These are phyloP conservation scores for Synaphobranchus kaupii DNA, from an alignment of 2,797 vertebrate genomes.

Conservation along the genomic window DNA sequence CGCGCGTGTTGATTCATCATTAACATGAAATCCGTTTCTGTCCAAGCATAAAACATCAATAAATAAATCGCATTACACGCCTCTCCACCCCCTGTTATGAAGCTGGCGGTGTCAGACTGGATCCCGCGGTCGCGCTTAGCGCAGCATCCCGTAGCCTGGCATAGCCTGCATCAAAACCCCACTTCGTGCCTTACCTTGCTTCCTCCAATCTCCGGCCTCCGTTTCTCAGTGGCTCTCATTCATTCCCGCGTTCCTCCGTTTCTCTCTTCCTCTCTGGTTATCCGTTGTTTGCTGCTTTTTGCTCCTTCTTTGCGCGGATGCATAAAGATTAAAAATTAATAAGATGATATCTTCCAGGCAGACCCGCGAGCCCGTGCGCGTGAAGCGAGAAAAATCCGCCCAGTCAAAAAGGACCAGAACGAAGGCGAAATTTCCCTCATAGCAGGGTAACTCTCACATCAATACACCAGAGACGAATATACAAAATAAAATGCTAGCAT, in stretches of 20 bases:
- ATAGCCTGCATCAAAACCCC: slow-evolving; percentile 45
- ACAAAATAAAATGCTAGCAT: slow-evolving; percentile 57
- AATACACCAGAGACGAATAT: slow-evolving; percentile 61
- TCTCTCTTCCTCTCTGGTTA: slow-evolving; percentile 64
- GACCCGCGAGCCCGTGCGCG: slow-evolving; percentile 45
- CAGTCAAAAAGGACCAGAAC: slow-evolving; percentile 45
- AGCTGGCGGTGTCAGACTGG: slow-evolving; percentile 40
- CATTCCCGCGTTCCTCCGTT: slow-evolving; percentile 63
- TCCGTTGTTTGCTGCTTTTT: slow-evolving; percentile 66
- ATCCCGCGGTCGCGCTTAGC: slow-evolving; percentile 42
- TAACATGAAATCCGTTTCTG: slow-evolving; percentile 54
- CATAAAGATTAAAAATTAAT: slow-evolving; percentile 79
- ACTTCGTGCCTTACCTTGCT: slow-evolving; percentile 69
- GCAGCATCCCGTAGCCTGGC: slow-evolving; percentile 42
- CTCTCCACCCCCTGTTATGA: slow-evolving; percentile 43
- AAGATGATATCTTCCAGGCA: slow-evolving; percentile 62
- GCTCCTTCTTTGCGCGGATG: slow-evolving; percentile 74
- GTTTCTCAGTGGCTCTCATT: slow-evolving; percentile 71
- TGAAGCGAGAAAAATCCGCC: slow-evolving; percentile 46
- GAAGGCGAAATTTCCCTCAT: slow-evolving; percentile 57
- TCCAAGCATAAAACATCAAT: slow-evolving; percentile 55
- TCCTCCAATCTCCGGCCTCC: slow-evolving; percentile 69
- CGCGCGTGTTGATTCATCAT: slow-evolving; percentile 52
- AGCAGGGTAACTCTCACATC: slow-evolving; percentile 54
- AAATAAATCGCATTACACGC: slow-evolving; percentile 61